Percentiles rank a stretch among this genome's conserved stretches.
phyloP scores from a whole-genome alignment of 2,113 vertebrate species.

The Azemiops feae region DNA sequence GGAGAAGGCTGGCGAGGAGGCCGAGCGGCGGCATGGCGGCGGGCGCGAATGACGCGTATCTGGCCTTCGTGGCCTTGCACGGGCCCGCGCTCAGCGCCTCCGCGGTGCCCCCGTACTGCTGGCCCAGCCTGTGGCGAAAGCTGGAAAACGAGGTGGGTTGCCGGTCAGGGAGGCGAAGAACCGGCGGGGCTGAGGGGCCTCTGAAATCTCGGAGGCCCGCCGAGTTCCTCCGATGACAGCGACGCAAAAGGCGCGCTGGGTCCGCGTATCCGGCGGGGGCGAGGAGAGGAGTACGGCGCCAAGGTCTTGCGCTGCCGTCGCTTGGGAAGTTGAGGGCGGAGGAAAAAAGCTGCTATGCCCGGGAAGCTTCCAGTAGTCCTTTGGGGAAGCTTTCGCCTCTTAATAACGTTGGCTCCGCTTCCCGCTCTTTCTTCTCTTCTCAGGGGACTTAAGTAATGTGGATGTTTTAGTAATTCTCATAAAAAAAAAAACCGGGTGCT shows the following conservation, averaged over 20 bases:
- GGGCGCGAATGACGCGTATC: conserved; percentile 38
- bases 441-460: background rate
- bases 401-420: background rate
- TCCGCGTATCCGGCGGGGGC: too few species aligned
- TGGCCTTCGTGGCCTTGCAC: conserved; percentile 74
- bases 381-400: background rate
- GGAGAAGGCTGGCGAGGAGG: background rate
- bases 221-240: background rate
- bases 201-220: background rate
- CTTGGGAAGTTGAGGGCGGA: background rate
- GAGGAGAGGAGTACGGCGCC: background rate
- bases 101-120: conserved; percentile 76
- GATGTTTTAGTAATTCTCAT: background rate
- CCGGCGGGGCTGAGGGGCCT: background rate
- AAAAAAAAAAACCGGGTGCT: background rate
- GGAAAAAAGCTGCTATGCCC: too few species aligned
- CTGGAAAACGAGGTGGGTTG: conserved; percentile 82
- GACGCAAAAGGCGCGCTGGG: too few species aligned
- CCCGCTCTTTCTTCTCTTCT: background rate
- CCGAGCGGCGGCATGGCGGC: conserved; percentile 15
- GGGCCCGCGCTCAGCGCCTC: conserved; percentile 76
- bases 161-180: background rate
- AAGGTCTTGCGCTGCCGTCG: background rate
- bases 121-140: conserved; percentile 82
- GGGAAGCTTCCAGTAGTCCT: too few species aligned